Conservation (phyloP, 2,888 invertebrate genomes). For the Cinara cedri region DNA sequence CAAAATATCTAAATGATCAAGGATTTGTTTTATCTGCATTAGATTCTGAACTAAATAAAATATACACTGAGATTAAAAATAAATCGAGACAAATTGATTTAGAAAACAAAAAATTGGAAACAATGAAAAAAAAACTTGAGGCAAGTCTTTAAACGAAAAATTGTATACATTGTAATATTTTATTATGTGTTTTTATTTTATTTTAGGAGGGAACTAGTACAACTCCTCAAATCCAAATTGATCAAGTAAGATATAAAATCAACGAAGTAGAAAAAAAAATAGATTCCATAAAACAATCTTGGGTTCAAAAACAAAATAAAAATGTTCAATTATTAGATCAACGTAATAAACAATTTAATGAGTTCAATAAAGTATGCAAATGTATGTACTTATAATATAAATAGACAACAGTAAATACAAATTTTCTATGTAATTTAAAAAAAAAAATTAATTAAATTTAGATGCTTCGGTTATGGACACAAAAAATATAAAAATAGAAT, state of each 20-base stretch:
- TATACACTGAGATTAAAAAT: conserved; percentile 65
- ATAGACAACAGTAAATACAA: conserved; percentile 3
- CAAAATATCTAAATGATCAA: conserved; percentile 62
- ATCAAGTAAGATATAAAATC: conserved; percentile 65
- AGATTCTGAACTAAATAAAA: conserved; percentile 64
- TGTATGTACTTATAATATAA: conserved; percentile 65
- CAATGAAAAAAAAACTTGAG: conserved; percentile 63
- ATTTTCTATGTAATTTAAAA: neutral
- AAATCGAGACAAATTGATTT: conserved; percentile 59
- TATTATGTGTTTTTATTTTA: neutral
- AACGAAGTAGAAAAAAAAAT: conserved; percentile 70
- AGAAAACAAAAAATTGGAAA: conserved; percentile 46
- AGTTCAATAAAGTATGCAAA: conserved; percentile 75
- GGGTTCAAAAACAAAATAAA: conserved; percentile 78
- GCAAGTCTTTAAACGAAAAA: too few relatives aligned
- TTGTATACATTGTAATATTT: neutral
- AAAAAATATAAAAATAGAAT: conserved; percentile 74
- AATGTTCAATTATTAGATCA: conserved; percentile 74
- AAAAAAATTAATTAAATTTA: conserved; percentile 56
- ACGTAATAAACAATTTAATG: conserved; percentile 71
- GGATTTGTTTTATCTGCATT: conserved; percentile 62
- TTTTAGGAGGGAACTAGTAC: conserved; percentile 66
- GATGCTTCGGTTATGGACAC: conserved; percentile 73
- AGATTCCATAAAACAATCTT: conserved; percentile 73
- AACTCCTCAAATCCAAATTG: conserved; percentile 66